A percentile compares a stretch with the other conserved stretches of the same genome.
These are phyloP conservation scores for Phoronis australis DNA, from an alignment of 2,888 invertebrate genomes.

Conservation along the genomic window DNA sequence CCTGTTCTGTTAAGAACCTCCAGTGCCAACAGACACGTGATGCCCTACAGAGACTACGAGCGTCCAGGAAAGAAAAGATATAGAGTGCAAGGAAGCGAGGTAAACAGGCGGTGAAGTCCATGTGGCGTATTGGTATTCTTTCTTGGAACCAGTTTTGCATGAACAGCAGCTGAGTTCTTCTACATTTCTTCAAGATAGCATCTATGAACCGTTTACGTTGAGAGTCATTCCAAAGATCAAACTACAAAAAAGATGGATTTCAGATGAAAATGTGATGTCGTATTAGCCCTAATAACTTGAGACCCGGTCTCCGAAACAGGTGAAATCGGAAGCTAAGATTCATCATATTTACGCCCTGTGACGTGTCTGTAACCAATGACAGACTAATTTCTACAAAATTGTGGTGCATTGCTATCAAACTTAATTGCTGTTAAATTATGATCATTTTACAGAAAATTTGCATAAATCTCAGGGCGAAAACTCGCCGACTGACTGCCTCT, in stretches of 20 bases:
- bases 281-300: too few relatives aligned
- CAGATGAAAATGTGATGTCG: not conserved
- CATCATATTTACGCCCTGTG: too few relatives aligned
- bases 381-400: not conserved
- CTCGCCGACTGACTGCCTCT: too few relatives aligned
- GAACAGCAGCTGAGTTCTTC: constrained; percentile 37
- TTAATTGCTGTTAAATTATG: too few relatives aligned
- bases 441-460: too few relatives aligned
- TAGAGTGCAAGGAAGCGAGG: constrained; percentile 45
- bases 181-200: constrained; percentile 39
- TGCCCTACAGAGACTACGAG: constrained; percentile 42
- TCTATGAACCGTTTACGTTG: constrained; percentile 46
- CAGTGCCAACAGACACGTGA: constrained; percentile 48
- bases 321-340: too few relatives aligned
- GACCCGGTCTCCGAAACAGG: too few relatives aligned
- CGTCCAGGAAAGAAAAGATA: constrained; percentile 49
- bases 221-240: constrained; percentile 50
- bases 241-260: constrained; percentile 23
- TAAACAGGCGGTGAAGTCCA: constrained; percentile 44
- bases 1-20: constrained; percentile 50
- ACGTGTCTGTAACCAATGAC: too few relatives aligned
- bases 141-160: constrained; percentile 46
- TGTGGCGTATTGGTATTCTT: constrained; percentile 37
- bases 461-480: too few relatives aligned
- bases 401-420: not conserved